Base-by-base conservation (phyloP, 2,888 invertebrate genomes). In the Mimachlamys varia region DNA sequence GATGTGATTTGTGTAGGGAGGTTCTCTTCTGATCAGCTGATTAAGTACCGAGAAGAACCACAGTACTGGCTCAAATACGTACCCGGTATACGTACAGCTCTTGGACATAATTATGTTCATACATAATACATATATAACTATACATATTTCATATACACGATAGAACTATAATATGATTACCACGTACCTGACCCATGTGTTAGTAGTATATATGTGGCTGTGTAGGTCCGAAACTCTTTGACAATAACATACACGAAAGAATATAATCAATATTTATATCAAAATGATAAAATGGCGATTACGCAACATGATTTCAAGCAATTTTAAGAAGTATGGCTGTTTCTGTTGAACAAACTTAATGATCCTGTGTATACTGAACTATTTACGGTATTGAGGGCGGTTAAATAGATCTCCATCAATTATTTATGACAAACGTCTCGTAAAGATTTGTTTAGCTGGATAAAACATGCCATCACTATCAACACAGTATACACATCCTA, bases 361-460 rank as follows among this genome's bases (percentile, higher is more conserved):
- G n/a, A 22, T 22, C 19, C 15, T 58, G 22, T 76, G 27, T 76
- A 27, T 76, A 76, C 33, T 76, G 76, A 76, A 76, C 33, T 76
- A 76, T 76, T 76, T 76, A 76, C 76, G 76, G 76, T 76, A 76
- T 33, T 76, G 76, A 27, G 76, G 13, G 76, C 27, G 76, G 27
- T 76, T 62, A 62, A 33, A 22, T 33, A 33, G 22, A 27, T 76
- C 12, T 76, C 27, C 33, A 76, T 76, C 76, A 33, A 76, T 76
- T 76, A 76, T 76, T 27, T 76, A 76, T 76, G 22, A 33, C 27
- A 76, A 76, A 33, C 5, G 76, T 76, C 27, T 76, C 76, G 76
- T 76, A 76, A 76, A 76, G 76, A 76, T 76, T 76, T 76, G 76
- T 76, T 76, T 76, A 76, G 33, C 76, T 76, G 76, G 76, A 76